Conservation (phyloP, 2,113 vertebrate genomes). For the Bombycilla garrulus region DNA sequence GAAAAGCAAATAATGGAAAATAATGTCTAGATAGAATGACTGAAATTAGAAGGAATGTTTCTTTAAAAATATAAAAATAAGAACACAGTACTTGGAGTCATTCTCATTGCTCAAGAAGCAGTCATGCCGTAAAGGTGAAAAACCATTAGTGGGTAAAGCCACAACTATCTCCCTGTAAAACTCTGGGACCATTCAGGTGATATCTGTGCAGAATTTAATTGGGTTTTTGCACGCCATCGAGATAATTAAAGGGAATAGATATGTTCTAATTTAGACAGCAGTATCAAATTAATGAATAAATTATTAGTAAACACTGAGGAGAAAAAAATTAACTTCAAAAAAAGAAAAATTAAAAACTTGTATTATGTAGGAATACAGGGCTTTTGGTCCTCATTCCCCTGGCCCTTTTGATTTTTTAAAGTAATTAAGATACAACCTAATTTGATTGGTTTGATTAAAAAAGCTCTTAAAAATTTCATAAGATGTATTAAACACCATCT, state of each 20-base stretch:
- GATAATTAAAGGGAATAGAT: not conserved
- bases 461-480: not conserved
- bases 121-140: not conserved
- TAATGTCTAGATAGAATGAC: not conserved
- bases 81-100: not conserved
- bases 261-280: not conserved
- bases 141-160: not conserved
- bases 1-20: not conserved
- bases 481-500: not conserved
- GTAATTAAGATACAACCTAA: not conserved
- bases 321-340: not conserved
- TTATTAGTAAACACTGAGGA: not conserved
- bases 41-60: not conserved
- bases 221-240: not conserved
- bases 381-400: not conserved
- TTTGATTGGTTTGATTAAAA: not conserved
- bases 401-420: rapidly evolving
- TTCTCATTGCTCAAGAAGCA: not conserved
- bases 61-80: not conserved
- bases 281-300: not conserved
- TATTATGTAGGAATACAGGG: not conserved
- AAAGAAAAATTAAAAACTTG: rapidly evolving
- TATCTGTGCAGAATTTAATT: not conserved
- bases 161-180: not conserved
- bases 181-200: not conserved